A percentile compares a stretch with the other conserved stretches of the same genome.
These are phyloP conservation scores for Brachylomia viminalis DNA, from an alignment of 2,888 invertebrate species.

Conservation along the genomic window DNA sequence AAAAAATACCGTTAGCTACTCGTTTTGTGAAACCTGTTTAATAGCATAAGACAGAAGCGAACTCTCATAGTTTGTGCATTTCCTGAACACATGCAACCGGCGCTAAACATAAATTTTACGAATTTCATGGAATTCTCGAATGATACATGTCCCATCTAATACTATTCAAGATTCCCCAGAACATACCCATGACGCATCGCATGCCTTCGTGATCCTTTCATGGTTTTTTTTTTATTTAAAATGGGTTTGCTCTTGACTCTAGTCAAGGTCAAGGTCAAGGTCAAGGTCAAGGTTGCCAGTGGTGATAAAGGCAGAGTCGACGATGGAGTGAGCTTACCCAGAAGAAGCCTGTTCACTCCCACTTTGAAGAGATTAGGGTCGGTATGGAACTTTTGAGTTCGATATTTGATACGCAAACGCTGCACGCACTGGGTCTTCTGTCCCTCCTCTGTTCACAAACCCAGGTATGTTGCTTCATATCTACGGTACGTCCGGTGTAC, in stretches of 20 bases:
- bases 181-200: neutral
- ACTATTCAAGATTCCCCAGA: neutral
- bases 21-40: neutral
- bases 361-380: too few species aligned
- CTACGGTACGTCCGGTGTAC: slow-evolving; percentile 56
- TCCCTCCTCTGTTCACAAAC: too few species aligned
- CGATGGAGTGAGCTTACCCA: too few species aligned
- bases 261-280: too few species aligned
- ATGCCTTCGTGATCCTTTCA: neutral
- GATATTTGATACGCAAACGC: neutral
- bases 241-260: too few species aligned
- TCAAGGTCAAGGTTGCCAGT: too few species aligned
- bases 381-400: neutral
- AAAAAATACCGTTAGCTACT: neutral
- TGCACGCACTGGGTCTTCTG: slow-evolving; percentile 30
- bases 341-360: too few species aligned
- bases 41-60: neutral
- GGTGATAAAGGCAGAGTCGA: too few species aligned
- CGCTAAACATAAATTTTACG: neutral
- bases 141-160: neutral
- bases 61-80: neutral
- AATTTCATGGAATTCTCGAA: neutral
- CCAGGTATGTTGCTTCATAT: slow-evolving; percentile 54
- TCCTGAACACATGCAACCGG: slow-evolving; percentile 13
- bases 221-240: too few species aligned